Evolutionary conservation across 2,888 invertebrate species (phyloP), one percentile per base, ranked within the genome.

Genomic region (Drosophila fungiperda): DNA sequence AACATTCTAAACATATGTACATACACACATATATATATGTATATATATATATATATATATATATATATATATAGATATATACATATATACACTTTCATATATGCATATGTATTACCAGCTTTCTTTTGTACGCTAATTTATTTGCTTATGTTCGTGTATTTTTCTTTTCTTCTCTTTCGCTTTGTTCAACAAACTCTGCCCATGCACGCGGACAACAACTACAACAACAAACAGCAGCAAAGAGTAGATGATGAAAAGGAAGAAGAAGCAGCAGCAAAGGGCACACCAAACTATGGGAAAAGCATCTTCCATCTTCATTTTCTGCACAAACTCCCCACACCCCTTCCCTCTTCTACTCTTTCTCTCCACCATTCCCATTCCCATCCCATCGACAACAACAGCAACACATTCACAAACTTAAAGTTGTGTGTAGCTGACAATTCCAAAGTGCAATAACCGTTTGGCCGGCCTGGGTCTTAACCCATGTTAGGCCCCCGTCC

Each of bases 391-490:
- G 68, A 33, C 59, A 72, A 26, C 45, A 64, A 26, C 54, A 58
- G 36, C 69, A 67, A 50, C 68, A 45, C 61, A 65, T 60, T 42
- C 45, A 63, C 54, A 59, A 52, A 60, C 64, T 59, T 75, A 61
- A 78, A 64, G 64, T 63, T 78, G 79, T 75, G 40, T 68, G 50
- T 54, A 48, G 80, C 77, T 80, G 71, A 82, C 67, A 82, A 82
- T 80, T 82, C 61, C 84, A 87, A 87, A 87, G 82, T 86, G 87
- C 87, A 82, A 83, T 73, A 86, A 87, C 82, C 84, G 78, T 79
- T 78, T 72, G 79, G 70, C 76, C 82, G 50, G 78, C 63, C 57
- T 49, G 66, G 49, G 53, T 49, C 61, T 77, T 77, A 77, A 66
- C 79, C 76, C 79, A 45, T 26, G 76, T 52, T 49, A 29, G 65